Base-by-base conservation (phyloP, 2,888 invertebrate species). In the Trissonchulus sp. region DNA sequence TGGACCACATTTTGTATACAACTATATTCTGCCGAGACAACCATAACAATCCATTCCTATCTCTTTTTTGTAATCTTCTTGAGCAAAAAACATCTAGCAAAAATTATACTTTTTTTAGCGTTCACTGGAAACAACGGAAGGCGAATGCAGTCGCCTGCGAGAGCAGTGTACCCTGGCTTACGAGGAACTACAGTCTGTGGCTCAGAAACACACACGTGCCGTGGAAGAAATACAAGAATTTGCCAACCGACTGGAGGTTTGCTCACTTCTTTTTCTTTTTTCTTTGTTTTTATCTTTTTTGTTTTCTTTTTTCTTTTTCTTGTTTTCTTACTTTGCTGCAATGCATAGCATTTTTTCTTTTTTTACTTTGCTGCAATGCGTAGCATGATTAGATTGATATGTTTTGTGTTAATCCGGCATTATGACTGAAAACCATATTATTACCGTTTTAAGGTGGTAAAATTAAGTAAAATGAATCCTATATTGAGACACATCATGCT, bases 111-210 rank as follows among this genome's bases (percentile, higher is more conserved):
- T 65, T 8, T 65, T 65, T 30, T n/a, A 65, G 85, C 82, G 85
- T 76, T 86, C 87, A 1, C 80, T 90, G 79, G 88, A 88, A 71
- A 89, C 89, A 77, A 89, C 90, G n/a, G 90, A 91, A 84, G 90
- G 90, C 80, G 91, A 92, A 83, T 89, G 90, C 80, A 84, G 87
- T 65, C 87, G 90, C 78, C 85, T 90, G 77, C 88, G 89, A 76
- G 89, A 89, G 79, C 88, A 90, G 81, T 88, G 90, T 79, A 87
- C 88, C 74, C 80, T 82, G 62, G 82, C 84, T 23, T 84, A 90
- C 84, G 87, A 89, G 78, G 90, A 91, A 82, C 84, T 92, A 77
- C 88, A 90, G 77, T 85, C 86, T 38, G 81, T 87, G 71, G 84
- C 86, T 31, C 80, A 84, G 38, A 84, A 85, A 34, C 79, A 86